phyloP scores from a whole-genome alignment of 2,797 vertebrate genomes.

The Pseudocheirus occidentalis region DNA sequence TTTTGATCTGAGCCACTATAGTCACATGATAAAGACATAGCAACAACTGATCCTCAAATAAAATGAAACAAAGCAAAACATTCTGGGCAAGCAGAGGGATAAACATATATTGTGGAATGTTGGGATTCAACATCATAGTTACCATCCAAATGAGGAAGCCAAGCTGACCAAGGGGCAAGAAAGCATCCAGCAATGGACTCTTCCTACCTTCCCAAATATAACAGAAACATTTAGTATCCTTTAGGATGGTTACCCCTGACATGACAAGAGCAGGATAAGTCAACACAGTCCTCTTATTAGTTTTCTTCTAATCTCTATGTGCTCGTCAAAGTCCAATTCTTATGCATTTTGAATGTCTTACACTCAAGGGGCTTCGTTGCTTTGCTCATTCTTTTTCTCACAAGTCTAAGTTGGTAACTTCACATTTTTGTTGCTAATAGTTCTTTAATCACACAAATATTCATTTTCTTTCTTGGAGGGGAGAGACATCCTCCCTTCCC shows the following conservation, averaged over 20 bases:
- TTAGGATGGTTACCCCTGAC: neutral
- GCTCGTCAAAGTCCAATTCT: neutral
- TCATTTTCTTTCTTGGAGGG: neutral
- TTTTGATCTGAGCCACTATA: neutral
- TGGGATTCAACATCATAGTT: neutral
- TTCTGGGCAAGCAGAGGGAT: neutral
- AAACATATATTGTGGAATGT: neutral
- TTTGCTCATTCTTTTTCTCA: neutral
- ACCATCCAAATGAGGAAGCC: neutral
- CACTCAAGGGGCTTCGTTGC: no score
- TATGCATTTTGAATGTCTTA: no score
- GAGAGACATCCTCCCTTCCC: neutral
- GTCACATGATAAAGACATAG: neutral
- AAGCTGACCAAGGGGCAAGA: neutral
- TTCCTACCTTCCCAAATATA: neutral
- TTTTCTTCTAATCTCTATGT: neutral
- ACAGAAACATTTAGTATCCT: neutral
- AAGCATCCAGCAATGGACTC: neutral
- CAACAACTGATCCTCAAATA: neutral
- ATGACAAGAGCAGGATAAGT: neutral
- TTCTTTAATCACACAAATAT: neutral
- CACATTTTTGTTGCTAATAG: neutral
- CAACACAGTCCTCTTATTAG: neutral
- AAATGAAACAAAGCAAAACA: neutral
- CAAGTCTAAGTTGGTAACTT: neutral